A percentile compares a stretch with the other conserved stretches of the same genome.
phyloP scores from a whole-genome alignment of 2,797 vertebrate species.

The Loriculus beryllinus region DNA sequence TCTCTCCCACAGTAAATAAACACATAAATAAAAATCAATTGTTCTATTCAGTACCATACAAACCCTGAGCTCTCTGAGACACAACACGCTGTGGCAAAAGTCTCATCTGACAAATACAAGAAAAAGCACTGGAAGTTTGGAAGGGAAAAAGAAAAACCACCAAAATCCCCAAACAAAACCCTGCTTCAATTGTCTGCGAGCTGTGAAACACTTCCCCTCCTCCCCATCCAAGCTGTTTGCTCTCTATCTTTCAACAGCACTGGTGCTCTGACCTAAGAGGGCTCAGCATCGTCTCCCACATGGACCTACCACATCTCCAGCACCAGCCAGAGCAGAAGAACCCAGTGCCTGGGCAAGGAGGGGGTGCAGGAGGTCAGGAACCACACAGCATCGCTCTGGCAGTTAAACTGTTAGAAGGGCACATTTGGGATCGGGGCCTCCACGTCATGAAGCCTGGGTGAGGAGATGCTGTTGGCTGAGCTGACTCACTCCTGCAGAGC shows the following conservation, averaged over 20 bases:
- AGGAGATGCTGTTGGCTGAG: slow-evolving; percentile 32
- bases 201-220: neutral
- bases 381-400: neutral
- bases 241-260: neutral
- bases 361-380: neutral
- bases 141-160: neutral
- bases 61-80: neutral
- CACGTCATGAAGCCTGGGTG: neutral
- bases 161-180: neutral
- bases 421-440: accelerated
- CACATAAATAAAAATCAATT: slow-evolving; percentile 55
- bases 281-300: neutral
- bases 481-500: slow-evolving; percentile 51
- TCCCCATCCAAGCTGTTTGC: neutral
- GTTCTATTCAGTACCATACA: neutral
- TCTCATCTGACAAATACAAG: neutral
- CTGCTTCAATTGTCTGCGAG: neutral
- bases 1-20: slow-evolving; percentile 1
- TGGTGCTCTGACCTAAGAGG: neutral
- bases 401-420: neutral
- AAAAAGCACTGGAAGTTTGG: neutral
- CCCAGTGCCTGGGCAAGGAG: neutral
- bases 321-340: neutral
- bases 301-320: neutral
- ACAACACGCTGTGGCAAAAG: neutral